phyloP scores from a whole-genome alignment of 2,113 vertebrate species.

The Equus quagga region DNA sequence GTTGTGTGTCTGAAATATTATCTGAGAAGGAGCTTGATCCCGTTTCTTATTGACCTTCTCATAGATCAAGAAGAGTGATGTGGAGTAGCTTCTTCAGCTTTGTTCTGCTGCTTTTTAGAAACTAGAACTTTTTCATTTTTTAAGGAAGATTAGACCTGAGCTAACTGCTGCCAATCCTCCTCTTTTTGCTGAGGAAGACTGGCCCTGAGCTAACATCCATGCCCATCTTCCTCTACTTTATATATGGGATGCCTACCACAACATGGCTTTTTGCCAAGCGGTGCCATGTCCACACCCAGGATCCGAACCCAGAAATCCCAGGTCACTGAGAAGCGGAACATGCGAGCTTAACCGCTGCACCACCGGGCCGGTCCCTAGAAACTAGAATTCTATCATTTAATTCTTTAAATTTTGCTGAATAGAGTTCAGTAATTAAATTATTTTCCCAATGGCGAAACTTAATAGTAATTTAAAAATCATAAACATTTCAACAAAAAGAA shows the following conservation, averaged over 20 bases:
- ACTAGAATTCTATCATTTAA: not conserved
- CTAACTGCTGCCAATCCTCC: too few relatives aligned
- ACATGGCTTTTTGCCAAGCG: too few relatives aligned
- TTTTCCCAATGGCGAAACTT: slow-evolving; percentile 29
- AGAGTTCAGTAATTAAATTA: not conserved
- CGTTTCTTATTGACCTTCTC: not conserved
- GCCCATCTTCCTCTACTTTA: too few relatives aligned
- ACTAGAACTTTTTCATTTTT: not conserved
- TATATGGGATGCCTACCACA: too few relatives aligned
- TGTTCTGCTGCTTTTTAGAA: not conserved
- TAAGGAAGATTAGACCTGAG: too few relatives aligned
- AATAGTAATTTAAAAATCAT: not conserved
- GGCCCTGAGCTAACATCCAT: too few relatives aligned
- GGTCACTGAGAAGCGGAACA: too few relatives aligned
- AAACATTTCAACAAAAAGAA: slow-evolving; percentile 2
- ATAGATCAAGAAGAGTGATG: not conserved
- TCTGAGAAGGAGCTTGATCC: not conserved
- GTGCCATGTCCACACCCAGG: too few relatives aligned
- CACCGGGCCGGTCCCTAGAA: not conserved
- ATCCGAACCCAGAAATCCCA: too few relatives aligned
- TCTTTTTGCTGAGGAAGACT: too few relatives aligned
- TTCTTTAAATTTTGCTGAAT: not conserved
- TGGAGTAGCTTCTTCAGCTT: not conserved
- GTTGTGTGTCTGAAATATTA: not conserved
- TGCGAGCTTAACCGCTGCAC: too few relatives aligned